Evolutionary conservation across 1,140 invertebrate species (phyloP), one percentile per base, ranked within the genome.

Genomic region (Lordiphosa collinella): DNA sequence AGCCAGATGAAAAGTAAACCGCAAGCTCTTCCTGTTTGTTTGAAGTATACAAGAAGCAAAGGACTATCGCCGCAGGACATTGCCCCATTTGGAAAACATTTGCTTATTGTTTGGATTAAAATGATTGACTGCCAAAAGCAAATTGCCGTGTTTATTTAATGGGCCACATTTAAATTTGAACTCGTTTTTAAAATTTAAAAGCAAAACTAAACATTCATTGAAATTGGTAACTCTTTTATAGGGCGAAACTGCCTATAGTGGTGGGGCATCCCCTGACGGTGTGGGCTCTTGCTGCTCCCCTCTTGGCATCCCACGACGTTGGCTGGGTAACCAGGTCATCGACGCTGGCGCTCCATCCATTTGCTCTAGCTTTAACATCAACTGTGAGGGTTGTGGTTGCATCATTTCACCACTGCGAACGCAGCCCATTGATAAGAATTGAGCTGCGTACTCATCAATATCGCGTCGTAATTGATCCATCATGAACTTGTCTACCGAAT

Each of bases 321-420:
- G 38, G 11, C 67, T n/a, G 3, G 25, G 25, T 3, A 12, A 12
- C 7, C n/a, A 37, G 1, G 32, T 22, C 49, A 37, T 29, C 51
- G 75, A 35, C 25, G 67, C 52, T 13, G 75, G 70, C 12, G 64
- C 58, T 29, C 52, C 56, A 38, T 79, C 74, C 29, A 79, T 56
- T 29, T 61, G 50, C 51, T 79, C 70, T 9, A 79, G 53, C 60
- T 80, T 79, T 11, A 70, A 46, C 74, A 79, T 79, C 32, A 79
- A 29, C 22, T 40, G 43, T 5, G 75, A 79, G 55, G 79, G 72
- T 48, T 75, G 40, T 18, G 74, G 64, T 18, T 56, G 38, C 9
- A 2, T 48, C 32, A 2, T 25, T 6, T 13, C 14, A 22, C 11
- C 10, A n/a, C 6, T 25, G 11, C 46, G 7, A n/a, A 1, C 4